Evolutionary conservation across 2,113 vertebrate species (phyloP), one percentile per base, ranked within the genome.

Genomic region (Phoenicopterus ruber): DNA sequence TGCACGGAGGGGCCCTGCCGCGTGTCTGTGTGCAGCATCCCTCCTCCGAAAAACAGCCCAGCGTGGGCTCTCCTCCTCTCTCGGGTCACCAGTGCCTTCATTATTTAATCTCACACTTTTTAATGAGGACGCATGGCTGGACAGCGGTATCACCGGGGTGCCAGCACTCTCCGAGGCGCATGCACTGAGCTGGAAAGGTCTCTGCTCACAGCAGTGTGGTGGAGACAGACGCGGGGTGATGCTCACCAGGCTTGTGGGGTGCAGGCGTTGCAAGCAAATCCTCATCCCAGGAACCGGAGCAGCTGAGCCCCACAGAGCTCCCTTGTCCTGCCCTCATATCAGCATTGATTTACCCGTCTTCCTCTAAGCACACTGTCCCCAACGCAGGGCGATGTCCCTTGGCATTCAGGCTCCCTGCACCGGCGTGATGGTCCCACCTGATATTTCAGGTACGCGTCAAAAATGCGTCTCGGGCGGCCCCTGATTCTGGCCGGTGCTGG

Each of bases 321-420:
- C 62, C 17, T 66, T 62, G 4, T 46, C 65, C 49, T 81, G 44
- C 49, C 17, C 44, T 46, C 17, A 70, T 44, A 34, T 6, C 50
- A 17, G 15, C 44, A 8, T 1, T 7, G 67, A 47, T 78, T 82
- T 40, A 57, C 8, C 46, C 5, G 0, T 19, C 31, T 42, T 36
- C 34, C 57, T 49, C 59, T 31, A 46, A 57, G 44, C 25, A 20
- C 32, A 2, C 17, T 38, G 11, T 11, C 31, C 38, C 31, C 46
- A 49, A 0, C 0, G 2, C 62, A 31, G 12, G 21, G 46, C 1
- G 1, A 44, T 14, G 26, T 55, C 32, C 47, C 18, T 34, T 26
- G 36, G n/a, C 31, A 38, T 83, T 74, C 67, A 61, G 54, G 32
- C 38, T 77, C 42, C n/a, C 16, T 38, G 73, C 54, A 57, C 12